Base-by-base conservation (phyloP, 2,888 invertebrate species). In the Pandemis cinnamomeana region DNA sequence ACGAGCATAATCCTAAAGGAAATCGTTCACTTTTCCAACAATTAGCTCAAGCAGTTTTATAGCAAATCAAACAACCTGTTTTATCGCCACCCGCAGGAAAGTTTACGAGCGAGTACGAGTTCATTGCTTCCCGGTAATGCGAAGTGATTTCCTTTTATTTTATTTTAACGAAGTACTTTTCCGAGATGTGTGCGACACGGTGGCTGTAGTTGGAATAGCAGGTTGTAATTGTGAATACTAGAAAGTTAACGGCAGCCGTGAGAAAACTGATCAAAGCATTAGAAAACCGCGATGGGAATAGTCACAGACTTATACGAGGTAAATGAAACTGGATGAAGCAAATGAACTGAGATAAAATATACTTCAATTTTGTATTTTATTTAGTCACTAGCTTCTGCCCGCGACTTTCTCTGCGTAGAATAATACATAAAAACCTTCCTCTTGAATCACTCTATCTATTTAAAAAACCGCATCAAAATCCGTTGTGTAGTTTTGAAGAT, bases 191-290 rank as follows among this genome's bases (percentile, higher is more conserved):
- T 53, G 7, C 67, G 41, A n/a, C 48, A 7, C 67, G 53, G 53
- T 51, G 67, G 10, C 67, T 42, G 67, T 15, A 15, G 48, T 53
- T 15, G 15, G 67, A 67, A 55, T 67, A 67, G 53, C 62, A 15
- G 1, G 13, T 36, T 36, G 36, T 63, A 36, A 61, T 67, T 51
- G 11, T 63, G 27, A 60, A 44, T 41, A 55, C 27, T 64, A 73
- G 69, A 73, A 64, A 73, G 73, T 51, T 61, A 66, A 53, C 51
- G 72, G 68, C n/a, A 36, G 42, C 53, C 48, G 72, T 73, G 72
- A 46, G 69, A 72, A 63, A 69, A 70, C 53, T 53, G 60, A 73
- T 70, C 73, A 44, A 58, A 67, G 27, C 63, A 58, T 64, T 72
- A 72, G 68, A 72, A 69, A 69, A 51, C 73, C 42, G 58, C 58